Conservation (phyloP, 23 tunicate species). For the Phallusia fumigata region DNA sequence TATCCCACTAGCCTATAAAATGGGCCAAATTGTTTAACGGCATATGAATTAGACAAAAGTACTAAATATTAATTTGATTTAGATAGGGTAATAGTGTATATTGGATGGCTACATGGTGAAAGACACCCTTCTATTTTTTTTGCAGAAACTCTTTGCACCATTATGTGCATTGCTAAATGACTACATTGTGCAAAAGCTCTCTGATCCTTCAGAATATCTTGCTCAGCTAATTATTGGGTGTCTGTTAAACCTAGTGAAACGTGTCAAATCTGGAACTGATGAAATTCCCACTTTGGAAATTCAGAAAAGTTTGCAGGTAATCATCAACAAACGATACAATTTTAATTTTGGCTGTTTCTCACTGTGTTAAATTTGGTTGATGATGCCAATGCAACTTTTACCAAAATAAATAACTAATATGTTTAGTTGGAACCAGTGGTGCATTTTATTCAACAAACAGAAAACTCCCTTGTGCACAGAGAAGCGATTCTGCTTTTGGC, state of each 20-base stretch:
- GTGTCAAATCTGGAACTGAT: conserved; percentile 4
- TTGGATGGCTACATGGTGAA: too few relatives aligned
- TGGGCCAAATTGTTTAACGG: too few relatives aligned
- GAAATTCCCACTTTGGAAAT: background rate
- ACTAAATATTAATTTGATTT: too few relatives aligned
- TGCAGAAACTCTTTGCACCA: conserved; percentile 35
- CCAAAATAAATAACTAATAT: too few relatives aligned
- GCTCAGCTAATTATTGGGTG: conserved; percentile 40
- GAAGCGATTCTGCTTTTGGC: conserved; percentile 62
- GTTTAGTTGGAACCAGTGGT: conserved; percentile 60
- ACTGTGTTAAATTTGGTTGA: background rate
- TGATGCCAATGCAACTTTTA: too few relatives aligned
- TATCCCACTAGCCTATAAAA: too few relatives aligned
- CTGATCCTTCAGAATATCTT: conserved; percentile 33
- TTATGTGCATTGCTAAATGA: conserved; percentile 18
- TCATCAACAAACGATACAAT: background rate
- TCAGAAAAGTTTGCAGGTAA: conserved; percentile 26
- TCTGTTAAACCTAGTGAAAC: conserved; percentile 28
- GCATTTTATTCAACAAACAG: conserved; percentile 47
- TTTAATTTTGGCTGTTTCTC: background rate
- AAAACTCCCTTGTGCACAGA: conserved; percentile 56
- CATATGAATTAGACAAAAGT: too few relatives aligned
- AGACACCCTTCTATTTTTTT: background rate
- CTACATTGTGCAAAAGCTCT: conserved; percentile 12
- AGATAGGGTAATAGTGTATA: too few relatives aligned